These are phyloP conservation scores for Lamellibrachia columna DNA, from an alignment of 2,888 invertebrate species.

Conservation along the genomic window DNA sequence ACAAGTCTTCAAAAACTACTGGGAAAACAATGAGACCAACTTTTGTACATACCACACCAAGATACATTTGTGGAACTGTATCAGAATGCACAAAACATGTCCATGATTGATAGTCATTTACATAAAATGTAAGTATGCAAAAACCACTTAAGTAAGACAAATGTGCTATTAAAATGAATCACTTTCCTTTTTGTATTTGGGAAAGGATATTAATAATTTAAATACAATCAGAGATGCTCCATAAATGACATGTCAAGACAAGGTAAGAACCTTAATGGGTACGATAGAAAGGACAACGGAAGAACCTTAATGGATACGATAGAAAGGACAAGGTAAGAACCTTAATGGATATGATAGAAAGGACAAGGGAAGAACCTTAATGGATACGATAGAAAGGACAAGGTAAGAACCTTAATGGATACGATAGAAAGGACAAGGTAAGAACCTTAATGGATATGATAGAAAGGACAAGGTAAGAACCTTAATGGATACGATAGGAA, in stretches of 20 bases:
- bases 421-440: no score
- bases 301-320: background rate
- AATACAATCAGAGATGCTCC: background rate
- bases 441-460: no score
- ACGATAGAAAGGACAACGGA: background rate
- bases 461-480: no score
- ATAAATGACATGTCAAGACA: background rate
- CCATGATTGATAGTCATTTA: background rate
- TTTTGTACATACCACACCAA: background rate
- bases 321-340: no score
- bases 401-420: no score
- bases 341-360: no score
- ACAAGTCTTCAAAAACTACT: constrained; percentile 3
- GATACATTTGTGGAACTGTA: background rate
- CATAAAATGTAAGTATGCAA: background rate
- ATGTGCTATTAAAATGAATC: background rate
- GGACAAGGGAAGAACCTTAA: no score
- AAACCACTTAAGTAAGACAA: background rate
- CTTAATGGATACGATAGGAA: no score
- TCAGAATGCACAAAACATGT: background rate
- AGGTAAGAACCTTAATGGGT: background rate
- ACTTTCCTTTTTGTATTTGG: background rate
- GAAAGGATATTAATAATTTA: background rate
- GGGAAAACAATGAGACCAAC: background rate
- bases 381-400: no score